Evolutionary conservation across 2,888 invertebrate species (phyloP), one percentile per base, ranked within the genome.

Genomic region (Clusia tigrina): DNA sequence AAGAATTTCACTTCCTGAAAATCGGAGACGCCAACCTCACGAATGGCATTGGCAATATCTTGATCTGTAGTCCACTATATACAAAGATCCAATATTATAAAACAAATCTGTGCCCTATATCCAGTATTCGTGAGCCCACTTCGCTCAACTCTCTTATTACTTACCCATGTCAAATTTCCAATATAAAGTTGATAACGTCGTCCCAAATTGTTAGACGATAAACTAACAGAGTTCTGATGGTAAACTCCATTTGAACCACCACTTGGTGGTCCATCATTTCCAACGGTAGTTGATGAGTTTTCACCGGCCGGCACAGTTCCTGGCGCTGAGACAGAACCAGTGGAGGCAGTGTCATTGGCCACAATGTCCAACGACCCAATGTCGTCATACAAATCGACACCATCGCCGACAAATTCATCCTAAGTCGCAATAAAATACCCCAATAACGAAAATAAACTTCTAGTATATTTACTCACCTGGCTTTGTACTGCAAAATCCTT

Each of bases 1-100:
- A 98, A 98, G 86, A 99, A 99, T 85, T 98, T 98, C 38, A 99
- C 96, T 83, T 99, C 99, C 77, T 96, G 89, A 79, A 99, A 92
- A 85, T 99, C 98, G 61, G 88, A 89, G 5, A 98, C 93, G 54
- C 98, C 98, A 73, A 95, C 87, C 71, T 92, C 91, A 58, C 89
- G 89, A 66, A 98, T 88, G n/a, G 92, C 91, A 85, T 96, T 95
- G 57, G 93, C 91, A 70, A 98, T 91, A 81, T 98, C 97, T 85
- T 95, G 94, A 86, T 96, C 98, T 68, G 96, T 98, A 60, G 97
- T 98, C 97, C 97, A 98, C 97, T 96, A 85, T 67, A 89, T 87
- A 68, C 17, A 77, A 68, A 46, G 63, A 60, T 18, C 54, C n/a
- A 48, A 58, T 9, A 82, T 3, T 48, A 54, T 54, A 10, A 15